These are phyloP conservation scores for Cecidostiba fungosa DNA, from an alignment of 2,888 invertebrate species.

Conservation along the genomic window DNA sequence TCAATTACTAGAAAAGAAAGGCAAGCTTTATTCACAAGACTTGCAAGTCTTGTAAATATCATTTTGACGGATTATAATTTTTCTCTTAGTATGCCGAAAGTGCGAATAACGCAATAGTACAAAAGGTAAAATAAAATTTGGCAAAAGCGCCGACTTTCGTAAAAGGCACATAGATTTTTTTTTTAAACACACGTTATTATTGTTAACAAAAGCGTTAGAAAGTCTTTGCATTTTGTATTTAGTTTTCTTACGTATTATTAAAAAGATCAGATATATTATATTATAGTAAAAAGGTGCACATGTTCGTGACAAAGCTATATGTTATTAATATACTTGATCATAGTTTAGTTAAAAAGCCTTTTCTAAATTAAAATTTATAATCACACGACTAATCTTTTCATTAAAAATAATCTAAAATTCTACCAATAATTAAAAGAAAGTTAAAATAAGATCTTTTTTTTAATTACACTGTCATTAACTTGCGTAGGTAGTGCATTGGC, in stretches of 20 bases:
- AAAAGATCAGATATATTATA: constrained; percentile 23
- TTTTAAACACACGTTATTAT: constrained; percentile 31
- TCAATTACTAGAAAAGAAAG: constrained; percentile 19
- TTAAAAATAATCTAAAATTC: constrained; percentile 24
- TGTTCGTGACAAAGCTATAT: neutral
- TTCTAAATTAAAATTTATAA: constrained; percentile 5
- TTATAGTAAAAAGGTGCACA: constrained; percentile 31
- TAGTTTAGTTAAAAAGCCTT: constrained; percentile 31
- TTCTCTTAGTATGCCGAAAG: constrained; percentile 16
- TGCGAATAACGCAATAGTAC: constrained; percentile 15
- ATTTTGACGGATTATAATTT: constrained; percentile 12
- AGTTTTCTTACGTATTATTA: constrained; percentile 16
- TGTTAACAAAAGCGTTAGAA: constrained; percentile 46
- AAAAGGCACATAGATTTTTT: constrained; percentile 62
- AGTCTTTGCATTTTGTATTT: constrained; percentile 41
- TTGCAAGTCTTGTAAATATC: too few relatives aligned
- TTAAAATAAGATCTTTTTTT: constrained; percentile 15
- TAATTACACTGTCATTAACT: constrained; percentile 5
- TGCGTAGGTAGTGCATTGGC: constrained; percentile 21
- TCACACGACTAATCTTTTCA: neutral
- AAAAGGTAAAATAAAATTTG: constrained; percentile 56
- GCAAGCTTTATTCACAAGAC: neutral
- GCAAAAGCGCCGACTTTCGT: constrained; percentile 63
- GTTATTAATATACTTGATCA: constrained; percentile 20
- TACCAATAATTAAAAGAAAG: constrained; percentile 11